These are phyloP conservation scores for Calidris pugnax DNA, from an alignment of 2,113 vertebrate genomes.

Conservation along the genomic window DNA sequence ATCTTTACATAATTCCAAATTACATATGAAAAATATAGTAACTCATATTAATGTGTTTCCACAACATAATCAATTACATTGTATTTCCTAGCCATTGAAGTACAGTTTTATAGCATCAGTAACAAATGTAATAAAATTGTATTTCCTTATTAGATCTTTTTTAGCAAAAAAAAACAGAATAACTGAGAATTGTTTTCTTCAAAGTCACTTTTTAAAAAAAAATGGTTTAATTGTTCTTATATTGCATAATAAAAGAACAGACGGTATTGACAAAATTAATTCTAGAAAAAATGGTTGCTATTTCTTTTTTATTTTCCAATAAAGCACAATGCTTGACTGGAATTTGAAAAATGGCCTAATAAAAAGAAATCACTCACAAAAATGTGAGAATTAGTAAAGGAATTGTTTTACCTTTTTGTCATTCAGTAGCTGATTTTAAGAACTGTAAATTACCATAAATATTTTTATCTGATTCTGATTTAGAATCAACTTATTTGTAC, in stretches of 20 bases:
- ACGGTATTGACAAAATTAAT: conserved; percentile 73
- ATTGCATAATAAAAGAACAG: conserved; percentile 74
- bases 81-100: conserved; percentile 64
- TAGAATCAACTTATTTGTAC: conserved; percentile 1
- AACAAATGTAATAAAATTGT: conserved; percentile 73
- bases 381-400: conserved; percentile 14
- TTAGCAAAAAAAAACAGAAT: neutral
- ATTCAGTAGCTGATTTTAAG: neutral
- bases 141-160: conserved; percentile 67
- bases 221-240: conserved; percentile 70
- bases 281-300: conserved; percentile 22
- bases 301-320: conserved; percentile 62
- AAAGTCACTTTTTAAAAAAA: conserved; percentile 59
- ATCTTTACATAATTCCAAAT: conserved; percentile 70
- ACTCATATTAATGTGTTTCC: conserved; percentile 73
- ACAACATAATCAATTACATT: conserved; percentile 71
- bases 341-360: conserved; percentile 59
- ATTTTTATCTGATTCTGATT: neutral
- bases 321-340: conserved; percentile 55
- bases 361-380: conserved; percentile 54
- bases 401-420: neutral
- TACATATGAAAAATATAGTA: conserved; percentile 73
- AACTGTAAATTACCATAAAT: neutral
- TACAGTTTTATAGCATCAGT: conserved; percentile 73
- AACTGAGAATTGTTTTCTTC: conserved; percentile 60